phyloP scores from a whole-genome alignment of 2,888 invertebrate species.

The Tridacna gigas region DNA sequence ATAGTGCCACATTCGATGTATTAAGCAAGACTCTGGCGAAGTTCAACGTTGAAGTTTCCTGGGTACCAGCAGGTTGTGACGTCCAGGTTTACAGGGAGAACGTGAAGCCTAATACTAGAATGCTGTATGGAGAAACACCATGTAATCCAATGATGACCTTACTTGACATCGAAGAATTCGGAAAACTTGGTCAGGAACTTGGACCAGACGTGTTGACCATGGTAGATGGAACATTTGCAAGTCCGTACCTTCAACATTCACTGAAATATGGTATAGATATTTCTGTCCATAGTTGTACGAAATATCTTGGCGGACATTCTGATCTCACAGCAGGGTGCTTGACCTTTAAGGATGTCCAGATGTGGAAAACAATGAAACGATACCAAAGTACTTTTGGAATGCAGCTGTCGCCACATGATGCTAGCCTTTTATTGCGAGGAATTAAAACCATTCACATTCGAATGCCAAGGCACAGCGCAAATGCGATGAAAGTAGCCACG shows the following conservation, averaged over 20 bases:
- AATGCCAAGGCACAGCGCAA: constrained; percentile 95
- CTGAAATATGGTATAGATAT: constrained; percentile 83
- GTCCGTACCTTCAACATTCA: constrained; percentile 81
- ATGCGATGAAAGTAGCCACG: constrained; percentile 91
- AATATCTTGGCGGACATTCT: constrained; percentile 85
- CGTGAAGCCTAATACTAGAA: constrained; percentile 82
- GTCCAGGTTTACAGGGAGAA: constrained; percentile 77
- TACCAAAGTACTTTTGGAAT: constrained; percentile 75
- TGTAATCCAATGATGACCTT: constrained; percentile 84
- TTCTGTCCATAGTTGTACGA: constrained; percentile 84
- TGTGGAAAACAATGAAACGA: constrained; percentile 76
- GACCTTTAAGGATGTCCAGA: constrained; percentile 76
- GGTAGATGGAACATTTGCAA: constrained; percentile 84
- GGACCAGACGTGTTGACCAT: constrained; percentile 72
- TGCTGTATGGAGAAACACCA: constrained; percentile 84
- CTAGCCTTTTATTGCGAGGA: constrained; percentile 86
- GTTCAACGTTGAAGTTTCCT: constrained; percentile 79
- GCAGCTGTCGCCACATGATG: constrained; percentile 76
- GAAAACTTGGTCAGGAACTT: constrained; percentile 71
- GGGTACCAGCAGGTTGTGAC: constrained; percentile 63
- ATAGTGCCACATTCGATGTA: constrained; percentile 79
- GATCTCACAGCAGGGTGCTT: constrained; percentile 84
- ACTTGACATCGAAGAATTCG: constrained; percentile 82
- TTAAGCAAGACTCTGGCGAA: constrained; percentile 75
- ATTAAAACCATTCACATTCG: constrained; percentile 96